A percentile compares a stretch with the other conserved stretches of the same genome.
Evolutionary conservation across 2,113 vertebrate genomes (phyloP).

Genomic region (Lutjanus erythropterus): DNA sequence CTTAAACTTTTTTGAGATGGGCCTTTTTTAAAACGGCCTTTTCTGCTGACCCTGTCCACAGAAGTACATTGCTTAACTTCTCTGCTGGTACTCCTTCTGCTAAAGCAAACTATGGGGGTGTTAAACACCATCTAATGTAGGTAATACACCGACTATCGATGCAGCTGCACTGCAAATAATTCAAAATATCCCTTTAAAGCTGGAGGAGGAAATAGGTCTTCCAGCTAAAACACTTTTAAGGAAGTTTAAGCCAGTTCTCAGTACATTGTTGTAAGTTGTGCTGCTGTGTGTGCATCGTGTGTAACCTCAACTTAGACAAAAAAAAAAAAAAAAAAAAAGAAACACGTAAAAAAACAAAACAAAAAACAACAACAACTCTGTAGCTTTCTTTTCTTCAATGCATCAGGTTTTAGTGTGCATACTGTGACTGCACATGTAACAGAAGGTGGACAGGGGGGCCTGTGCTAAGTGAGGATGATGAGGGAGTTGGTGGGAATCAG

Average conservation of each 20-base stretch:
- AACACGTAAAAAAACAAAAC: slow-evolving; percentile 36
- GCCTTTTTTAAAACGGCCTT: no score
- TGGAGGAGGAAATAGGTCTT: slow-evolving; percentile 8
- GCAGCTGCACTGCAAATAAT: no score
- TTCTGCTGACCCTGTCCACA: no score
- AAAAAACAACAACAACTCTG: slow-evolving; percentile 45
- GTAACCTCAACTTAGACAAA: slow-evolving; percentile 49
- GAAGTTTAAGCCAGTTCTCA: slow-evolving; percentile 16
- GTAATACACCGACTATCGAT: no score
- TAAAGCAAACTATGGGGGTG: no score
- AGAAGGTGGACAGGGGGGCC: slow-evolving; percentile 26
- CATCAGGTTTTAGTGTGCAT: slow-evolving; percentile 65
- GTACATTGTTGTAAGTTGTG: slow-evolving; percentile 1
- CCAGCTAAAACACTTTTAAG: not conserved
- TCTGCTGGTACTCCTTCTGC: no score
- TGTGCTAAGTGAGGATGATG: slow-evolving; percentile 46
- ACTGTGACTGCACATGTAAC: slow-evolving; percentile 51
- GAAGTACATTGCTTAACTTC: no score
- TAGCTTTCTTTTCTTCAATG: slow-evolving; percentile 54
- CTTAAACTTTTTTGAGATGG: no score
- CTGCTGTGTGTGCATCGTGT: slow-evolving; percentile 13
- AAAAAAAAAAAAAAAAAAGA: slow-evolving; percentile 29
- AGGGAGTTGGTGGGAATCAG: slow-evolving; percentile 9
- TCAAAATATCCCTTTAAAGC: no score
- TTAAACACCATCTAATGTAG: no score